These are phyloP conservation scores for Pheosia tremula DNA, from an alignment of 2,888 invertebrate genomes.

Conservation along the genomic window DNA sequence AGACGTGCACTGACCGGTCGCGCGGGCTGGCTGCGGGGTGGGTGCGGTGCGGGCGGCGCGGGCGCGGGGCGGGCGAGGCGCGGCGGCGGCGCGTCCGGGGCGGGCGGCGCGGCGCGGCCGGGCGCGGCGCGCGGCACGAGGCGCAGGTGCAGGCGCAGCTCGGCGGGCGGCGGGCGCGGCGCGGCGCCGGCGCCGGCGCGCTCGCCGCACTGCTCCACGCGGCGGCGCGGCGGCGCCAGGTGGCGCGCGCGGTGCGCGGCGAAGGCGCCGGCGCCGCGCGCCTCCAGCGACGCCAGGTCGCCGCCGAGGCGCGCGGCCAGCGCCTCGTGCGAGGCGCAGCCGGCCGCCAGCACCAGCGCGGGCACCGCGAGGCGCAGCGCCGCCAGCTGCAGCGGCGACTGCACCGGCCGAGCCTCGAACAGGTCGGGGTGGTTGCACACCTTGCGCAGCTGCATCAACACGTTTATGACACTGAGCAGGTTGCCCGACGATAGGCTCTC, in stretches of 20 bases:
- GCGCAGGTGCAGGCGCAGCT: constrained; percentile 84
- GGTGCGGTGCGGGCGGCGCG: constrained; percentile 77
- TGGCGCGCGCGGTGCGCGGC: constrained; percentile 92
- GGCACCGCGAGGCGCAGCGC: constrained; percentile 89
- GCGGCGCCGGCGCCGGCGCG: constrained; percentile 74
- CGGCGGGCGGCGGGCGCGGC: constrained; percentile 64
- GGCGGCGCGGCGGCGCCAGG: constrained; percentile 87
- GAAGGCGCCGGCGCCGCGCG: constrained; percentile 91
- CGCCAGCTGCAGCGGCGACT: constrained; percentile 96
- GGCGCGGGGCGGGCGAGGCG: constrained; percentile 63
- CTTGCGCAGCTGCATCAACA: constrained; percentile 98
- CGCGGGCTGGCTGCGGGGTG: constrained; percentile 7
- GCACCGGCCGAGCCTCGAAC: constrained; percentile 97
- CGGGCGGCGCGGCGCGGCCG: constrained; percentile 77
- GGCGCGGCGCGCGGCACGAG: constrained; percentile 63
- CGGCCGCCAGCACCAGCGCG: constrained; percentile 89
- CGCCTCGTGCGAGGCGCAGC: constrained; percentile 85
- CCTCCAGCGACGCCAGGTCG: constrained; percentile 86
- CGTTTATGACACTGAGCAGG: constrained; percentile 97
- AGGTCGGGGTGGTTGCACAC: constrained; percentile 99
- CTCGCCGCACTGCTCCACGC: constrained; percentile 68
- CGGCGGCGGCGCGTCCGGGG: constrained; percentile 85
- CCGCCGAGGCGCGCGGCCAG: constrained; percentile 89
- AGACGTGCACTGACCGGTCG: background rate
- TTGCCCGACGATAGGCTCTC: constrained; percentile 97